These are phyloP conservation scores for Eupithecia centaureata DNA, from an alignment of 2,888 invertebrate genomes.

Conservation along the genomic window DNA sequence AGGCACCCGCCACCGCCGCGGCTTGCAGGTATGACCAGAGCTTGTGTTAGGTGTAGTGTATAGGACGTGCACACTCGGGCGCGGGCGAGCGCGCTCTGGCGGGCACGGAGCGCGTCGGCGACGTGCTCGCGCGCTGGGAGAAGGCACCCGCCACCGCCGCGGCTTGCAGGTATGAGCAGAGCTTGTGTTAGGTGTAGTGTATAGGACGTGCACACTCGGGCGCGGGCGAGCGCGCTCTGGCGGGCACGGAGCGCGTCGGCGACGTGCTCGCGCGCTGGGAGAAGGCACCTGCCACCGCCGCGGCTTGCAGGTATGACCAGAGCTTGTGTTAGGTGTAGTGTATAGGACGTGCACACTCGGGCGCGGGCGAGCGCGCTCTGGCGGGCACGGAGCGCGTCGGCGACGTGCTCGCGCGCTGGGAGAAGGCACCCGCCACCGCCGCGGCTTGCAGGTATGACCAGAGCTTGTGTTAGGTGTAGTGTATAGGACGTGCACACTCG, in stretches of 20 bases:
- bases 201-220: constrained; percentile 88
- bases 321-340: background rate
- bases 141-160: constrained; percentile 90
- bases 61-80: constrained; percentile 88
- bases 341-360: too few species aligned
- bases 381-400: too few species aligned
- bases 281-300: constrained; percentile 89
- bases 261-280: constrained; percentile 99
- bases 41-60: too few species aligned
- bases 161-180: constrained; percentile 70
- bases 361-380: too few species aligned
- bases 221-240: constrained; percentile 89
- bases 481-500: too few species aligned
- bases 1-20: constrained; percentile 89
- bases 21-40: constrained; percentile 70
- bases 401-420: too few species aligned
- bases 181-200: too few species aligned
- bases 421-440: too few species aligned
- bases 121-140: constrained; percentile 98
- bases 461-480: too few species aligned
- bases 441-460: too few species aligned
- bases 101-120: constrained; percentile 94
- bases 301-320: constrained; percentile 75
- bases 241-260: constrained; percentile 94
- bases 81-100: constrained; percentile 90